phyloP scores from a whole-genome alignment of 2,797 vertebrate genomes.

The Propithecus perrieri region DNA sequence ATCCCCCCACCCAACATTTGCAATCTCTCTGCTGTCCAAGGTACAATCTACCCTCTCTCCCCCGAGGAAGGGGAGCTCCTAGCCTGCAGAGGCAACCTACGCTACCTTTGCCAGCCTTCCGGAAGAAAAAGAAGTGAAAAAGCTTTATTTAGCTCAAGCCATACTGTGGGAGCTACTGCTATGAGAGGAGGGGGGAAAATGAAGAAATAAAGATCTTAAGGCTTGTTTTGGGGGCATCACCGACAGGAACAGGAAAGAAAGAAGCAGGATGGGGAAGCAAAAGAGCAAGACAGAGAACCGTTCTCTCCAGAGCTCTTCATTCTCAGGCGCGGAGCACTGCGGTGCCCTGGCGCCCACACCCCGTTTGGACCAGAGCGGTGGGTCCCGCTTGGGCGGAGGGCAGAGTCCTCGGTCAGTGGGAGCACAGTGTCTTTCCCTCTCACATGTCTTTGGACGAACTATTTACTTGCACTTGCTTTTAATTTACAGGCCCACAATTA shows the following conservation, averaged over 20 bases:
- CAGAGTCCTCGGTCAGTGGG: conserved; percentile 69
- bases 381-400: conserved; percentile 65
- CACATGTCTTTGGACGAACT: conserved; percentile 61
- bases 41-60: too few relatives aligned
- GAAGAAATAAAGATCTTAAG: not conserved
- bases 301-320: conserved; percentile 70
- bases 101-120: not conserved
- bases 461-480: conserved; percentile 75
- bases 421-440: conserved; percentile 59
- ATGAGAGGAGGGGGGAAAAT: not conserved
- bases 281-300: not conserved
- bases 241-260: conserved; percentile 66
- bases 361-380: conserved; percentile 67
- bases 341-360: not conserved
- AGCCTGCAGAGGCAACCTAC: not conserved
- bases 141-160: not conserved
- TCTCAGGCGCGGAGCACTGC: conserved; percentile 69
- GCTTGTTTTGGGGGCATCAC: conserved; percentile 43
- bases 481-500: conserved; percentile 70
- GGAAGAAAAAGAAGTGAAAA: not conserved
- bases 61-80: too few relatives aligned
- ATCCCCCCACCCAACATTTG: not conserved
- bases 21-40: not conserved
- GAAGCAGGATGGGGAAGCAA: not conserved
- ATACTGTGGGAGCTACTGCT: not conserved